Evolutionary conservation across 1,140 invertebrate genomes (phyloP), one percentile per base, ranked within the genome.

Genomic region (Octopus sinensis): DNA sequence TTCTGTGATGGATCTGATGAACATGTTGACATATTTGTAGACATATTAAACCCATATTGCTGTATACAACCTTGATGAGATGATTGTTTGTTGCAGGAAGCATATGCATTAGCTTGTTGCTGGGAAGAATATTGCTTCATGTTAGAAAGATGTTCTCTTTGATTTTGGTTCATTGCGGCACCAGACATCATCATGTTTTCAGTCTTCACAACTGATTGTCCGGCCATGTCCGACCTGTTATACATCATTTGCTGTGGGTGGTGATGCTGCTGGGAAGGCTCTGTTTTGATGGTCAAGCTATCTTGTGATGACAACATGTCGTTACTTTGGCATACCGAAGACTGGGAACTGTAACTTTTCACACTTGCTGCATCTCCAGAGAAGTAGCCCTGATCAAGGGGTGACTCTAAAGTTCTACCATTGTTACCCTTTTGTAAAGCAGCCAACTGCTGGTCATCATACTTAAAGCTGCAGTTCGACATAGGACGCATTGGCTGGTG

Each of bases 341-440:
- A 81, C n/a, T 82, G 80, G 0, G 88, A 89, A 43, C 86, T 85
- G 53, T 85, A 86, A 76, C 86, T 88, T 71, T 87, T 81, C 17
- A 86, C 85, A 79, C 86, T 86, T 73, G 83, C 85, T 6, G 88
- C 86, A 78, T 89, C 88, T 68, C 84, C 85, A 76, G 86, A 87
- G 81, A 86, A 89, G 80, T 89, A 89, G 68, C 88, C 88, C 79
- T 87, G 85, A 79, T 88, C 87, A 51, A 88, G 84, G 12, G 86
- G 85, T 51, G 88, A 84, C 54, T 87, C 86, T n/a, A 86, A 30
- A 78, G 86, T 83, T 54, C 85, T 80, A 75, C 84, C 85, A 81
- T 84, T 83, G 68, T 84, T 77, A 53, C 81, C 79, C 54, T 81
- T 80, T 79, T 82, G 79, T 54, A 81, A 80, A 13, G 68, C 54